A percentile compares a stretch with the other conserved stretches of the same genome.
Evolutionary conservation across 2,888 invertebrate genomes (phyloP).

Genomic region (Hypselothyrea guttata): DNA sequence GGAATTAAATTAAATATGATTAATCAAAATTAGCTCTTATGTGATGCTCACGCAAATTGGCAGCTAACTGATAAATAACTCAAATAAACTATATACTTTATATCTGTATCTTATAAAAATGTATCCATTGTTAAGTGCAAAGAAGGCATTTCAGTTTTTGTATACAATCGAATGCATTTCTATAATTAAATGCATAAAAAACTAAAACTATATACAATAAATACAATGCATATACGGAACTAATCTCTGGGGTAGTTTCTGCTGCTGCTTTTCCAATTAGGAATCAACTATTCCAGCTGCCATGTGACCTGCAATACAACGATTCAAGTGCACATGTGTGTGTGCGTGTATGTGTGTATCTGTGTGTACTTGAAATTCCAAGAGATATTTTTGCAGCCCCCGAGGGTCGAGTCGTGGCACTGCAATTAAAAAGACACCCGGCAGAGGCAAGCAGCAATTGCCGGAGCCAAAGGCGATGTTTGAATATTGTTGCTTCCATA

Average conservation of each 20-base stretch:
- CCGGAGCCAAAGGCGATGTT: constrained; percentile 13
- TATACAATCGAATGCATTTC: constrained; percentile 61
- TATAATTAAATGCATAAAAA: constrained; percentile 52
- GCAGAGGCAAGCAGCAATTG: constrained; percentile 18
- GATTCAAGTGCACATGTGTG: constrained; percentile 53
- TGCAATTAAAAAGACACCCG: constrained; percentile 69
- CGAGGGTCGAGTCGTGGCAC: constrained; percentile 65
- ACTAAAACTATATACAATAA: constrained; percentile 28
- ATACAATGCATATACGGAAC: constrained; percentile 37
- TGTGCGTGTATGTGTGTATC: constrained; percentile 22
- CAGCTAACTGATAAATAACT: constrained; percentile 46
- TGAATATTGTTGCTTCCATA: constrained; percentile 56
- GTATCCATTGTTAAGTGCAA: constrained; percentile 46
- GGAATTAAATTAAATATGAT: constrained; percentile 9
- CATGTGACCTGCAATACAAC: constrained; percentile 42
- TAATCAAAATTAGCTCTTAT: constrained; percentile 27
- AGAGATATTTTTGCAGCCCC: constrained; percentile 72
- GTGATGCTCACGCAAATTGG: constrained; percentile 22
- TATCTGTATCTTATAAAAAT: constrained; percentile 9
- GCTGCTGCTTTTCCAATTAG: constrained; percentile 32
- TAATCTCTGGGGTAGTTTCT: constrained; percentile 27
- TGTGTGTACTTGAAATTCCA: constrained; percentile 71
- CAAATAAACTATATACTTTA: constrained; percentile 30
- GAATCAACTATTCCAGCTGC: constrained; percentile 51
- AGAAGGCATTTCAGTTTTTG: constrained; percentile 53